These are phyloP conservation scores for Leucoptera coffeella DNA, from an alignment of 2,888 invertebrate species.

Conservation along the genomic window DNA sequence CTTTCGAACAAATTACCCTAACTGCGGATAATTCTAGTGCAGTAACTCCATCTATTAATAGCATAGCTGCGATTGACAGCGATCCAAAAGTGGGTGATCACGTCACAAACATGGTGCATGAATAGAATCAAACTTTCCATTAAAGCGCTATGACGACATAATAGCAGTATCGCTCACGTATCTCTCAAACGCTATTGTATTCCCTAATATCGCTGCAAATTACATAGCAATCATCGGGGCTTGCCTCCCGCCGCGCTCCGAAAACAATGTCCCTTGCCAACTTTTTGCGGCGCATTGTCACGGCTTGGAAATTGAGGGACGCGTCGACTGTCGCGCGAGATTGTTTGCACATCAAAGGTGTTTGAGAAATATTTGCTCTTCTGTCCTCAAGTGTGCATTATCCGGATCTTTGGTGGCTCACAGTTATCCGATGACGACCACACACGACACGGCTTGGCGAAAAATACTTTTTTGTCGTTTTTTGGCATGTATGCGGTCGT, in stretches of 20 bases:
- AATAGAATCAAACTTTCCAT: conserved; percentile 19
- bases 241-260: conserved; percentile 12
- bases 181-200: conserved; percentile 17
- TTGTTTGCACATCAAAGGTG: conserved; percentile 31
- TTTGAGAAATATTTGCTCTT: conserved; percentile 49
- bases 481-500: conserved; percentile 18
- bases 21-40: conserved; percentile 7
- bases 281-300: conserved; percentile 30
- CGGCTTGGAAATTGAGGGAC: conserved; percentile 32
- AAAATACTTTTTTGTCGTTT: conserved; percentile 11
- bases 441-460: conserved; percentile 16
- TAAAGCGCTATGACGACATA: conserved; percentile 29
- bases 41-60: no score
- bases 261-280: conserved; percentile 4
- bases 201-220: conserved; percentile 35
- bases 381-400: conserved; percentile 31
- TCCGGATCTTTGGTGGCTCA: conserved; percentile 20
- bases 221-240: conserved; percentile 27
- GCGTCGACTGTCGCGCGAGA: conserved; percentile 35
- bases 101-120: no score
- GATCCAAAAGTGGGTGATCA: no score
- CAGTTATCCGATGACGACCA: conserved; percentile 29
- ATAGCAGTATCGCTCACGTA: conserved; percentile 19
- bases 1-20: conserved; percentile 1
- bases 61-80: no score